These are phyloP conservation scores for Peromyscus attwateri DNA, from an alignment of 2,797 vertebrate genomes.

Conservation along the genomic window DNA sequence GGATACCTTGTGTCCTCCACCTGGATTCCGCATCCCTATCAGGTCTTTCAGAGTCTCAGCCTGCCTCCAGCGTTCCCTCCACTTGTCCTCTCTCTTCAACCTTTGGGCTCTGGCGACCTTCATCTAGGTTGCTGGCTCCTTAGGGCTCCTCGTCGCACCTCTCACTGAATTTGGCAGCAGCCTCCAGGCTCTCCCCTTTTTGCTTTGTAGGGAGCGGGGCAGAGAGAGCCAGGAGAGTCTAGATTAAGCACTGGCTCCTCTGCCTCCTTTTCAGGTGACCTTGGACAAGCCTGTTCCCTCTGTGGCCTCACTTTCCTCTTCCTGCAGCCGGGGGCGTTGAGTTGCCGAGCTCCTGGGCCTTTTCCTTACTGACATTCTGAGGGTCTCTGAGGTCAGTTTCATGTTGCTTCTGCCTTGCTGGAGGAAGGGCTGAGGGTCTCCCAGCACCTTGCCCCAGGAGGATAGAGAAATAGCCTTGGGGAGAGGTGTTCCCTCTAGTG, in stretches of 20 bases:
- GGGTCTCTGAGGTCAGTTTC: slow-evolving; percentile 58
- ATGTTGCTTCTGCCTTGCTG: not conserved
- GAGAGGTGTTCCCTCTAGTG: not conserved
- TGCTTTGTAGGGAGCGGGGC: not conserved
- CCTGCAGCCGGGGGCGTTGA: not conserved
- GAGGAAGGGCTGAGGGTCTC: not conserved
- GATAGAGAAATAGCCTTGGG: not conserved
- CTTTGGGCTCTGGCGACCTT: not conserved
- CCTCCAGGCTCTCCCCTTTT: not conserved
- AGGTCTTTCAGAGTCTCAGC: not conserved
- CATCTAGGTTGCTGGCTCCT: not conserved
- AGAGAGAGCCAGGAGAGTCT: slow-evolving; percentile 46
- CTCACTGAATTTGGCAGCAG: not conserved
- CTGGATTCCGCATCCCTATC: not conserved
- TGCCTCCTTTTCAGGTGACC: slow-evolving; percentile 10
- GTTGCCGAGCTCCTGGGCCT: slow-evolving; percentile 14
- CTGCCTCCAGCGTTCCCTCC: not conserved
- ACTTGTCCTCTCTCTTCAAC: not conserved
- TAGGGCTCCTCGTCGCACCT: not conserved
- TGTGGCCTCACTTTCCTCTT: slow-evolving; percentile 16
- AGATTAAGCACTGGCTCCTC: slow-evolving; percentile 2
- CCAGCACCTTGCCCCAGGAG: not conserved
- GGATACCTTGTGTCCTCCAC: not conserved
- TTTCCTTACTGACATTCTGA: not conserved
- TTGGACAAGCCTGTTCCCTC: not conserved